Evolutionary conservation across 2,797 vertebrate species (phyloP).

Genomic region (Euthynnus affinis): DNA sequence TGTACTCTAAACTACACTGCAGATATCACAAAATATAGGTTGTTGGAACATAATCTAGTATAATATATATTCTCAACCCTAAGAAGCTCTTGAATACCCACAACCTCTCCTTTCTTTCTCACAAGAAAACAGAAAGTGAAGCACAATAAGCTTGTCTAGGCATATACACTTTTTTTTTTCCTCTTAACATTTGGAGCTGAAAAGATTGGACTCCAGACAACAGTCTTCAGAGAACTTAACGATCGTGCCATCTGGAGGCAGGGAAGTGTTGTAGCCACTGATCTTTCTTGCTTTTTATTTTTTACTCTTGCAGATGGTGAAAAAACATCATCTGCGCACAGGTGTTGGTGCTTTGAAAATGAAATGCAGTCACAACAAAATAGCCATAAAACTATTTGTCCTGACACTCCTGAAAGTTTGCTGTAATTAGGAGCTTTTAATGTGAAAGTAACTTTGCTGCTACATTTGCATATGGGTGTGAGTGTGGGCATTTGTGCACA

Average conservation of each 20-base stretch:
- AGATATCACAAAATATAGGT: conserved; percentile 59
- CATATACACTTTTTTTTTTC: conserved; percentile 21
- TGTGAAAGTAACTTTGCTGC: background rate
- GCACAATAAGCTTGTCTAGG: conserved; percentile 35
- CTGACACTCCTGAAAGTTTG: conserved; percentile 45
- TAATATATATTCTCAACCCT: conserved; percentile 56
- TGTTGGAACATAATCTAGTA: conserved; percentile 51
- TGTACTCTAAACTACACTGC: conserved; percentile 49
- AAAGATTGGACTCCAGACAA: conserved; percentile 74
- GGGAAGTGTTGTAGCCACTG: conserved; percentile 72
- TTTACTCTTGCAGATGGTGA: conserved; percentile 76
- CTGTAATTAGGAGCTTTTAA: conserved; percentile 42
- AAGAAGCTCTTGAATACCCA: conserved; percentile 43
- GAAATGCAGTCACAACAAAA: conserved; percentile 51
- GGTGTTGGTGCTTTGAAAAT: conserved; percentile 74
- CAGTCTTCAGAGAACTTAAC: conserved; percentile 78
- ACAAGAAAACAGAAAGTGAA: conserved; percentile 35
- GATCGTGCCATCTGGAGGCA: conserved; percentile 84
- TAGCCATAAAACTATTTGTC: conserved; percentile 50
- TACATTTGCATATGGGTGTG: background rate
- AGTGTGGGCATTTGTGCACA: background rate
- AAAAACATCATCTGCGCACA: conserved; percentile 77
- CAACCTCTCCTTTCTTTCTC: conserved; percentile 39
- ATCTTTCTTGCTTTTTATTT: conserved; percentile 70
- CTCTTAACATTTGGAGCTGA: conserved; percentile 62